Conservation (phyloP, 92 coral and sea anemone genomes). For the Phenganax marumi region DNA sequence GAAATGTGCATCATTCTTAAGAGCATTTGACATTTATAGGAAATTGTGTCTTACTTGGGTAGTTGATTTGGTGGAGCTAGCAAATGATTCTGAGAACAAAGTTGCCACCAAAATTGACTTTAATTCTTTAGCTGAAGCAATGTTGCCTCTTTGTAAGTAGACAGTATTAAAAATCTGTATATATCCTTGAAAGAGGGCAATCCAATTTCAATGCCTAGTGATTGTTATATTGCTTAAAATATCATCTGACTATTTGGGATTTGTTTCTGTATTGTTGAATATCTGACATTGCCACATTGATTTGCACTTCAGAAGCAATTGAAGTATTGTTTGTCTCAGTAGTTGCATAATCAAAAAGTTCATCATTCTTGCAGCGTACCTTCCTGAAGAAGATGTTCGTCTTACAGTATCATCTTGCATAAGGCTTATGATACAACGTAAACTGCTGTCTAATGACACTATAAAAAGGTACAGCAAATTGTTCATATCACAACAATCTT, state of each 20-base stretch:
- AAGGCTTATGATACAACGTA: slow-evolving; percentile 74
- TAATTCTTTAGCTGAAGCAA: slow-evolving; percentile 68
- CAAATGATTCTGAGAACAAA: slow-evolving; percentile 51
- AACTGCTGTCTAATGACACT: slow-evolving; percentile 66
- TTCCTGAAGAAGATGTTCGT: slow-evolving; percentile 57
- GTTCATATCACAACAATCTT: too few relatives aligned
- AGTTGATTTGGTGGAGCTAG: slow-evolving; percentile 70
- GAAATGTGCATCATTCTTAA: not conserved
- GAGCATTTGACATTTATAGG: slow-evolving; percentile 45
- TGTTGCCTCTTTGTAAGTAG: slow-evolving; percentile 86
- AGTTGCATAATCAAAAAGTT: too few relatives aligned
- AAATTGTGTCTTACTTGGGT: slow-evolving; percentile 85
- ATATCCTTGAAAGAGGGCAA: too few relatives aligned
- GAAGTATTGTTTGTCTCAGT: too few relatives aligned
- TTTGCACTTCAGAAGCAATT: too few relatives aligned
- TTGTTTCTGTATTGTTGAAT: too few relatives aligned
- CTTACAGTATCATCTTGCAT: slow-evolving; percentile 82
- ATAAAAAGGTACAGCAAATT: slow-evolving; percentile 60
- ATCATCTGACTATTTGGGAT: too few relatives aligned
- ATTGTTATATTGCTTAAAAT: too few relatives aligned
- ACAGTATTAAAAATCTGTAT: too few relatives aligned
- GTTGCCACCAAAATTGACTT: slow-evolving; percentile 60
- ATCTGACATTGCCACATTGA: too few relatives aligned
- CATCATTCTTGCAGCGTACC: slow-evolving; percentile 59
- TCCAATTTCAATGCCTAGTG: too few relatives aligned